Evolutionary conservation across 1,140 invertebrate genomes (phyloP), one percentile per base, ranked within the genome.

Genomic region (Drosophila gunungcola): DNA sequence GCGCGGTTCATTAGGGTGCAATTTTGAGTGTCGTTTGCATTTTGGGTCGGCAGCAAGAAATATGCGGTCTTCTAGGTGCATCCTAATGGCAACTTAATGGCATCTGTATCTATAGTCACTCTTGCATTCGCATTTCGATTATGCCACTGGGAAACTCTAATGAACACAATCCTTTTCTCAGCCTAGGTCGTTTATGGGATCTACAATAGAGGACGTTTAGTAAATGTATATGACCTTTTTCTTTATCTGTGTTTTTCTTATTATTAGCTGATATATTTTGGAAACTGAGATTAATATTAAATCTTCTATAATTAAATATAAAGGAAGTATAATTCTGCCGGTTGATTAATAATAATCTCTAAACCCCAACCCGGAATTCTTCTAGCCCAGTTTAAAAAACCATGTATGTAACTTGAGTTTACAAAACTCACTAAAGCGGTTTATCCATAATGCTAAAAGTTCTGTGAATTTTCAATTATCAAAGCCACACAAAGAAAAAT

Each of bases 31-130:
- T 73, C 79, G 54, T 63, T 63, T 60, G 60, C 60, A 36, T 34
- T 49, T 32, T 11, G 12, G 25, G 25, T 11, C 13, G 29, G 48
- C 29, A 13, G 60, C 36, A 58, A 62, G 60, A 63, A 60, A 60
- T 62, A 42, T 62, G 38, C 27, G 10, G 6, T 10, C 21, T 55
- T 53, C 63, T 51, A 43, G 55, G 10, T 73, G 62, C 80, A 49
- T 48, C 77, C 48, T 84, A 83, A 83, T 83, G 80, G 70, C 61
- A 45, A 75, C 64, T 79, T 83, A 83, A 83, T 83, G 80, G 75
- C 38, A 34, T 43, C 53, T 54, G 49, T 60, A 43, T 32, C 45
- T 16, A 38, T 60, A 51, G 32, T 61, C 64, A 52, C 39, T 64
- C 7, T 49, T 34, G 49, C 32, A 16, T 13, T 27, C 39, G 38